Base-by-base conservation (phyloP, 2,888 invertebrate genomes). In the Oxycera nigricornis region DNA sequence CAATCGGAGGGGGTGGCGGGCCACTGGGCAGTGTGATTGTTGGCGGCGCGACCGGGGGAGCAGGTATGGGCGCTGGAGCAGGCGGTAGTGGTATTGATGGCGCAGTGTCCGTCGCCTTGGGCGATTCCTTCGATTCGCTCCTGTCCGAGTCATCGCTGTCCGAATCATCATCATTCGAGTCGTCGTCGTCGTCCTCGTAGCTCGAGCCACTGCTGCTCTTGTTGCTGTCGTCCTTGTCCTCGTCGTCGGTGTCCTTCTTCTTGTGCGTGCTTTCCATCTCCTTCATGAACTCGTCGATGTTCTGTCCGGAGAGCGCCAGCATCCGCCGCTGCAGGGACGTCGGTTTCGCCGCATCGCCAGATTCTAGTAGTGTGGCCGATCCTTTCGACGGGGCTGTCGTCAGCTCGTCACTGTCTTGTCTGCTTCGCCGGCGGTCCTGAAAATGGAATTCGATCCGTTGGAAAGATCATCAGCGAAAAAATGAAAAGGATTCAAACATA, bases 201-300 rank as follows among this genome's bases (percentile, higher is more conserved):
- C 39, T 17, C 9, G 22, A 22, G 7, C 39, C 35, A 7, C n/a
- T 6, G 7, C 22, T 65, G 11, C 24, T 22, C 9, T 28, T 65
- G 14, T 30, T 62, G 28, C 76, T 74, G 6, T 75, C 22, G 0
- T 77, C 79, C 11, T 76, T 78, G 6, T 79, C 77, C 0, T 77
- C 78, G 20, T 78, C 78, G 26, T 80, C 80, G 3, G 72, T 57
- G 0, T 77, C 75, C 76, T 91, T 88, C 82, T 92, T 93, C 81
- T 90, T 91, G 78, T 93, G 93, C 0, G 92, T 94, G 76, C 91
- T 92, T 85, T 94, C 94, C 94, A 94, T 94, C 87, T 95, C 95
- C 81, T 94, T 92, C 94, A 95, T 95, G 80, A 95, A 95, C 77
- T 94, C 93, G 80, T 96, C 96, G 22, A 96, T 93, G 81, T 95